phyloP scores from a whole-genome alignment of 2,888 invertebrate species.

The Drosophila flavopinicola region DNA sequence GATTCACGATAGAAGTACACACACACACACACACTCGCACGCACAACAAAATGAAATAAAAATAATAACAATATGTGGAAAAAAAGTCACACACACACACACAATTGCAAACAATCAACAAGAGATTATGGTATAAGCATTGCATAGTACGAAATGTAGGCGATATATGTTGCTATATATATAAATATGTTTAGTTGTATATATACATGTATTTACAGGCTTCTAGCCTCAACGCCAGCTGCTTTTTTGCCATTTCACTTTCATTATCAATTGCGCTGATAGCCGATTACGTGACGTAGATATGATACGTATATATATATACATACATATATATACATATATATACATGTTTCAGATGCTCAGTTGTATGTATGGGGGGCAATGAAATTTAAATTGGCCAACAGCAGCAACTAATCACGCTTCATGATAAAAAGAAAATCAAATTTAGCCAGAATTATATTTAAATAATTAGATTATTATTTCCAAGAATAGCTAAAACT shows the following conservation, averaged over 20 bases:
- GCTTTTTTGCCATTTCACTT: conserved; percentile 61
- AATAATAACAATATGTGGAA: conserved; percentile 29
- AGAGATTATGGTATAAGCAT: conserved; percentile 36
- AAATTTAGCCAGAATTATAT: conserved; percentile 3
- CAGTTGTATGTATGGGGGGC: neutral
- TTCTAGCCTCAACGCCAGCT: conserved; percentile 19
- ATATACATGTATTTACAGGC: neutral
- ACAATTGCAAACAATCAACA: conserved; percentile 30
- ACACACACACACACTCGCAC: conserved; percentile 7
- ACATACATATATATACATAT: neutral
- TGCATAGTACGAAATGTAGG: neutral
- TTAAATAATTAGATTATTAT: neutral
- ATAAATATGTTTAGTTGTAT: neutral
- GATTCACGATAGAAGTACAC: conserved; percentile 57
- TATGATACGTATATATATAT: conserved; percentile 24
- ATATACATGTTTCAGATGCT: too few species aligned
- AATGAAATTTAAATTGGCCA: conserved; percentile 3
- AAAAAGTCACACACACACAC: conserved; percentile 1
- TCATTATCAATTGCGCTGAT: conserved; percentile 59
- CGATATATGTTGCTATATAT: neutral
- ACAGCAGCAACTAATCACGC: neutral
- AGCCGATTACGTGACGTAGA: conserved; percentile 65
- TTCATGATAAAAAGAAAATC: neutral
- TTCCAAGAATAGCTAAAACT: neutral
- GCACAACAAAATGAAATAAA: conserved; percentile 7